These are phyloP conservation scores for Mimas tiliae DNA, from an alignment of 2,888 invertebrate genomes.

Conservation along the genomic window DNA sequence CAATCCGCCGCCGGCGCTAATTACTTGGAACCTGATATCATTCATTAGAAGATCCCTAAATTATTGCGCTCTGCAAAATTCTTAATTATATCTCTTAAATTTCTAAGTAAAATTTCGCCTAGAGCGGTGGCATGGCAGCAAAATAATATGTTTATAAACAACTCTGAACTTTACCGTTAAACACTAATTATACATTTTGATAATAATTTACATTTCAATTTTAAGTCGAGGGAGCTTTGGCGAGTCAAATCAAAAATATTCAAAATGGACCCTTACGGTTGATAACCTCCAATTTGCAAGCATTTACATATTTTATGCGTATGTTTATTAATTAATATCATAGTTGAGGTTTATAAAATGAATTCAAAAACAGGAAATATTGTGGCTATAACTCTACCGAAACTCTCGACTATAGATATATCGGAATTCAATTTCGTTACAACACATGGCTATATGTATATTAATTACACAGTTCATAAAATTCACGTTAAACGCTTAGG, in stretches of 20 bases:
- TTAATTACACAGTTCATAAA: conserved; percentile 80
- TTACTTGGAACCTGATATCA: conserved; percentile 82
- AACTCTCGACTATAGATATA: neutral
- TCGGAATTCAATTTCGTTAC: conserved; percentile 30
- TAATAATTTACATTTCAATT: conserved; percentile 45
- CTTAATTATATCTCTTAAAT: conserved; percentile 85
- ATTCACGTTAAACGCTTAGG: conserved; percentile 76
- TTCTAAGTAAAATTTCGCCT: conserved; percentile 83
- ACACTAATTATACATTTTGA: conserved; percentile 67
- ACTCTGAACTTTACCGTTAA: conserved; percentile 73
- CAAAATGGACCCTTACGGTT: neutral
- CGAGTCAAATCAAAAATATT: conserved; percentile 24
- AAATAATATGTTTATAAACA: conserved; percentile 84
- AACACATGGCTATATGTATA: conserved; percentile 47
- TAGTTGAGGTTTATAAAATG: too few species aligned
- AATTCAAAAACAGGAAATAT: neutral
- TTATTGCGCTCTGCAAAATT: conserved; percentile 82
- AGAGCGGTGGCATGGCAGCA: conserved; percentile 71
- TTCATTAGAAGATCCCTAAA: conserved; percentile 81
- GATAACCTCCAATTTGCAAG: neutral
- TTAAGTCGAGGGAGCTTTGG: conserved; percentile 42
- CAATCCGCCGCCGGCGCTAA: conserved; percentile 74
- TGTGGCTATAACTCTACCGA: neutral
- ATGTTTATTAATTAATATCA: neutral
- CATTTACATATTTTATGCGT: neutral